Evolutionary conservation across 2,888 invertebrate species (phyloP), one percentile per base, ranked within the genome.

Genomic region (Lasioglossum morio): DNA sequence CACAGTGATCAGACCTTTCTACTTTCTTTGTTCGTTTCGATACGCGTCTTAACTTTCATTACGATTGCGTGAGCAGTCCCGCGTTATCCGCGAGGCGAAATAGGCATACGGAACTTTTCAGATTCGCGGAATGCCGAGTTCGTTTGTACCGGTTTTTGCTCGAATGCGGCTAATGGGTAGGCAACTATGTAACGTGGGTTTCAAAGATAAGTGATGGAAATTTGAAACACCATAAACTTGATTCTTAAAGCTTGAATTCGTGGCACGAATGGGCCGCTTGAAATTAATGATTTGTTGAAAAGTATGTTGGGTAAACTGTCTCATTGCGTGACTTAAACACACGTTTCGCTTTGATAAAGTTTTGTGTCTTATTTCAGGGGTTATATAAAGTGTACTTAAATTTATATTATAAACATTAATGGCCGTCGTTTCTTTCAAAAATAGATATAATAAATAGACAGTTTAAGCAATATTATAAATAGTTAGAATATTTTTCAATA

Each of bases 1-100:
- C 12, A 14, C 19, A 7, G 23, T 40, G 77, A 69, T 72, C 72
- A 27, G 66, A 23, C 10, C 43, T 66, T n/a, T 57, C 48, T 10
- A 27, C 23, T 74, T 63, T 30, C 46, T 66, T 37, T 40, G 10
- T 4, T 12, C 23, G 40, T 46, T 63, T 37, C 43, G 48, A 74
- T 66, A 53, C 66, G 27, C 46, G 37, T 23, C 40, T 63, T 43
- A 27, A 30, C 14, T 34, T 72, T 46, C n/a, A 66, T 77, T 77
- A 19, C 46, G 74, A 69, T 74, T 34, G 66, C 46, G 66, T n/a
- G 72, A 14, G 60, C 53, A 23, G 23, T 14, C 40, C 16, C 46
- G 63, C n/a, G 34, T 77, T 48, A 46, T 43, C 53, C 7, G 16
- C 1, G 2, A 19, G 46, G 7, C 8, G 43, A n/a, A 43, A 14